A percentile compares a stretch with the other conserved stretches of the same genome.
phyloP scores from a whole-genome alignment of 2,888 invertebrate genomes.

The Philopedon plagiatum region DNA sequence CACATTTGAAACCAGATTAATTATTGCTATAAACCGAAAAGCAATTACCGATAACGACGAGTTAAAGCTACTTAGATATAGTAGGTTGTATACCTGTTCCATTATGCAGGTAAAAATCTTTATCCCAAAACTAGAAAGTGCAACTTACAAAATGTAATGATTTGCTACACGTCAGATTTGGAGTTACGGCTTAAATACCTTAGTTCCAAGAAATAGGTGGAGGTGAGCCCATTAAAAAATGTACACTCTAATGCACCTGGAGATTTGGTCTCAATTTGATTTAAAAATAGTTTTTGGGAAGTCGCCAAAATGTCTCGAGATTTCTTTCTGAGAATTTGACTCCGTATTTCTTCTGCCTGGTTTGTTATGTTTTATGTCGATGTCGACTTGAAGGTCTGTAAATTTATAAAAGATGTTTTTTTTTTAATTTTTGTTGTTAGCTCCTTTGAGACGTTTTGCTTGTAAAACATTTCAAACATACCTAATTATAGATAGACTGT shows the following conservation, averaged over 20 bases:
- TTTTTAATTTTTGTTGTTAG: too few relatives aligned
- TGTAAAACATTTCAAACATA: too few relatives aligned
- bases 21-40: neutral
- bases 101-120: conserved; percentile 12
- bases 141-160: conserved; percentile 17
- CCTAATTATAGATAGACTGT: too few relatives aligned
- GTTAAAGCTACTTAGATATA: neutral
- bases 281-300: conserved; percentile 15
- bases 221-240: conserved; percentile 34
- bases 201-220: conserved; percentile 22
- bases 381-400: too few relatives aligned
- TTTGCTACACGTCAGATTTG: conserved; percentile 28
- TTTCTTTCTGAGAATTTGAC: conserved; percentile 10
- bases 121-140: conserved; percentile 24
- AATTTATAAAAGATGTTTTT: too few relatives aligned
- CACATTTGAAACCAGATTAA: too few relatives aligned
- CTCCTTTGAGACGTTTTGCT: too few relatives aligned
- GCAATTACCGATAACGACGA: neutral
- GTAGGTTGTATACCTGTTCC: conserved; percentile 9
- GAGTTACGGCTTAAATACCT: conserved; percentile 31
- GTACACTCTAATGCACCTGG: conserved; percentile 30
- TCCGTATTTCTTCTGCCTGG: neutral
- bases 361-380: neutral
- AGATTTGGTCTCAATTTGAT: conserved; percentile 17
- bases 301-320: conserved; percentile 29